Conservation (phyloP, 2,113 vertebrate genomes). For the Vulpes ferrilata region DNA sequence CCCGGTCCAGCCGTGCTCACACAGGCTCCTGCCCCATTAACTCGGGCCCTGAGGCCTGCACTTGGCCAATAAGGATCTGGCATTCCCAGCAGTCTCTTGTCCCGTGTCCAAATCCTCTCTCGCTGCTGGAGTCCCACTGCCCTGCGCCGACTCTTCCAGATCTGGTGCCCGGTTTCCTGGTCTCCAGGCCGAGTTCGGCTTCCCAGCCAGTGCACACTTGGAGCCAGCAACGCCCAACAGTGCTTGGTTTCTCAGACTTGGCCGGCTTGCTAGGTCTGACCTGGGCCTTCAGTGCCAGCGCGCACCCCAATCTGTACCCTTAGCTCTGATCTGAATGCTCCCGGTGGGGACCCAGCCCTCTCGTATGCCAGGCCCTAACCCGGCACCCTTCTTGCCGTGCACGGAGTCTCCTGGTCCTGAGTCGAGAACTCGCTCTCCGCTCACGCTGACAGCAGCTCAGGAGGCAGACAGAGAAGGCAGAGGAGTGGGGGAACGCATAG, state of each 20-base stretch:
- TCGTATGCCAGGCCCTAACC: neutral
- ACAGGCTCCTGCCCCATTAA: neutral
- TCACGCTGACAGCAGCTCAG: neutral
- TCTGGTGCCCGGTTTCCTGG: neutral
- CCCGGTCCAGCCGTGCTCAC: neutral
- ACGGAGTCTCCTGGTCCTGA: neutral
- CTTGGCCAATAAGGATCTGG: neutral
- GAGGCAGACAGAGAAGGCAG: neutral
- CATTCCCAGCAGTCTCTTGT: neutral
- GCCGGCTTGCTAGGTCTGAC: neutral
- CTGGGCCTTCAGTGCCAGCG: neutral
- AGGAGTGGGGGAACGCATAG: neutral
- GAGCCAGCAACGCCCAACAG: neutral
- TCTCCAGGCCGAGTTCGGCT: neutral
- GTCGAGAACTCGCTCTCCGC: neutral
- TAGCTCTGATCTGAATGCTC: neutral
- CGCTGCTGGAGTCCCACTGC: neutral
- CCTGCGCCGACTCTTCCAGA: neutral
- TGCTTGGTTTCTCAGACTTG: neutral
- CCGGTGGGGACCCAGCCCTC: fast-evolving
- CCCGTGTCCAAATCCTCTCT: neutral
- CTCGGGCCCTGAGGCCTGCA: neutral
- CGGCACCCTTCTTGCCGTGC: neutral
- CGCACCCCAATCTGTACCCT: neutral
- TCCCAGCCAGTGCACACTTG: neutral